Evolutionary conservation across 2,113 vertebrate genomes (phyloP).

Genomic region (Aspidoscelis tigris): DNA sequence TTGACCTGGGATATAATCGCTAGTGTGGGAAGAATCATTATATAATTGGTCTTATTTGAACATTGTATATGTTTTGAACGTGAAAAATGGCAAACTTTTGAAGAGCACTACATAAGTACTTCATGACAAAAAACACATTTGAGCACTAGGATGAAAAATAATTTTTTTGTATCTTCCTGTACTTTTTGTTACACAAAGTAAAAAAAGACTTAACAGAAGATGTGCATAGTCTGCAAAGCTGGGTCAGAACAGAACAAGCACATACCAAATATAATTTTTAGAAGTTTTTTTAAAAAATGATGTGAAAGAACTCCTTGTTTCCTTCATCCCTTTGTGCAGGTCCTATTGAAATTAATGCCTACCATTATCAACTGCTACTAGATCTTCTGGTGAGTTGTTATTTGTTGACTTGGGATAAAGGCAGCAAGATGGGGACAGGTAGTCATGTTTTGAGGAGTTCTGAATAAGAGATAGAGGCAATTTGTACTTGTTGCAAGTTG

Average conservation of each 20-base stretch:
- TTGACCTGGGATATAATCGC: too few species aligned
- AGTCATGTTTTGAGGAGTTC: not conserved
- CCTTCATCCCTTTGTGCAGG: not conserved
- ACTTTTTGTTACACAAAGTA: not conserved
- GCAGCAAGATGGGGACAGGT: not conserved
- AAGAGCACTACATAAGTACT: too few species aligned
- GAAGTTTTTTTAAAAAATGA: not conserved
- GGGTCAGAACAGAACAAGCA: too few species aligned
- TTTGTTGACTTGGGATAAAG: not conserved
- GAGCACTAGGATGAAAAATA: too few species aligned
- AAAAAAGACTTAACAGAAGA: not conserved
- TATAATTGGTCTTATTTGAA: too few species aligned
- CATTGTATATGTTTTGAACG: too few species aligned
- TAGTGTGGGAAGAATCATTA: too few species aligned
- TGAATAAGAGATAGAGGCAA: not conserved
- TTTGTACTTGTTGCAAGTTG: not conserved
- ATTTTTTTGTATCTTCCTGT: too few species aligned
- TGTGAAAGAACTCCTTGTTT: not conserved
- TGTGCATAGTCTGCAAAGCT: not conserved
- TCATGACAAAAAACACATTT: too few species aligned
- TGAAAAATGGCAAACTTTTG: too few species aligned
- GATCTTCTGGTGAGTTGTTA: not conserved
- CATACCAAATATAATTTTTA: not conserved
- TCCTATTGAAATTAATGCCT: not conserved
- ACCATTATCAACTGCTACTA: not conserved